Conservation (phyloP, 2,113 vertebrate genomes). For the Lasiurus cinereus region DNA sequence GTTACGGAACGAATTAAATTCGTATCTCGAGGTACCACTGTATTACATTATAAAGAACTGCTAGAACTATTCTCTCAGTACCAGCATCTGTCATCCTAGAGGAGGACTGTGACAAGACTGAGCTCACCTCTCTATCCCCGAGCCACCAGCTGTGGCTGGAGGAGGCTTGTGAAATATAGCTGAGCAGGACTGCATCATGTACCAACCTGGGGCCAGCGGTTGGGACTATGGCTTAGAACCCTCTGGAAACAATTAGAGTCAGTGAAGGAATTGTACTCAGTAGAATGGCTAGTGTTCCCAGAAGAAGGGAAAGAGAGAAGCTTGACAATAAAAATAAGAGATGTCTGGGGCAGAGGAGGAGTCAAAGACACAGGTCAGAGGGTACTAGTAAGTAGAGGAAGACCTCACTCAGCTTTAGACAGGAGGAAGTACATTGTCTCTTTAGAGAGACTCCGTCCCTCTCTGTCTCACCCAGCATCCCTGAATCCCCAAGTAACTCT, state of each 20-base stretch:
- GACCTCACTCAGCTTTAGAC: neutral
- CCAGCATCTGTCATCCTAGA: neutral
- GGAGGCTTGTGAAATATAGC: neutral
- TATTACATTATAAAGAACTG: neutral
- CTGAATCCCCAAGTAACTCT: neutral
- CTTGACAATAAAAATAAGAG: neutral
- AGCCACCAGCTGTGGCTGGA: neutral
- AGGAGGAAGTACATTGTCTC: rapidly evolving
- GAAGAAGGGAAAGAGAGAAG: neutral
- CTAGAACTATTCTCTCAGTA: neutral
- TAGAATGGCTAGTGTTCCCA: neutral
- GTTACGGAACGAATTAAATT: no score
- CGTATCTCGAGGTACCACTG: no score
- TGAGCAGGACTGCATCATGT: rapidly evolving
- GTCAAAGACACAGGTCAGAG: neutral
- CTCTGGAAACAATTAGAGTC: neutral
- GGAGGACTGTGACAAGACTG: neutral
- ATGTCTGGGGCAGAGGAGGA: neutral
- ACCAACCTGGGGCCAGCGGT: neutral
- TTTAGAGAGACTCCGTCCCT: rapidly evolving
- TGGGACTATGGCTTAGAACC: neutral
- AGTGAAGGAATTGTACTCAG: neutral
- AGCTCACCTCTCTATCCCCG: neutral
- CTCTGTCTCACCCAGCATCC: neutral
- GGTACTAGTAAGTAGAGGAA: neutral